Evolutionary conservation across 1,140 invertebrate species (phyloP), one percentile per base, ranked within the genome.

Genomic region (Elymnias hypermnestra): DNA sequence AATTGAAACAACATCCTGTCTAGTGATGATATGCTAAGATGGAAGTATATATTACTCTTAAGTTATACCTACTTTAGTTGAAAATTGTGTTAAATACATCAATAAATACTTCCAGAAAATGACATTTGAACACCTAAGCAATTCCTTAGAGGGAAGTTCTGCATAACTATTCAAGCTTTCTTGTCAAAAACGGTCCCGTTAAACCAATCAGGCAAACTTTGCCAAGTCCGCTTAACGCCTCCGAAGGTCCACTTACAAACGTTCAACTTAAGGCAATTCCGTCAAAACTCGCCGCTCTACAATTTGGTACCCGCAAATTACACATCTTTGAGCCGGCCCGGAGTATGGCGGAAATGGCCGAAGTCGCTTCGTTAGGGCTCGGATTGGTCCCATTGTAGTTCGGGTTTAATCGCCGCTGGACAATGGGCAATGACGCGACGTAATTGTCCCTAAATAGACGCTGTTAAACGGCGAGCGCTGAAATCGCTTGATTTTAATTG

Each of bases 271-370:
- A 41, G 53, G 44, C 54, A 62, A 62, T 61, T 53, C 59, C 63
- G 59, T 60, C 66, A 67, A 69, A 72, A 71, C 67, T 69, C 61
- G 52, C 54, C 40, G 44, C 54, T 52, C 63, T 65, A 68, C 75
- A 76, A 83, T 79, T 83, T 76, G 67, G 56, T 51, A 52, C 50
- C 79, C 79, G 61, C 79, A 83, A 83, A 83, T 83, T 81, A 78
- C 67, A 77, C 68, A 66, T 83, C 76, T 83, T 83, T 69, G 70
- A 71, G 49, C 59, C 36, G 25, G 63, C 21, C 56, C 70, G 68
- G 71, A 74, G 73, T 68, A 63, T 42, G 50, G 41, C 71, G 76
- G 76, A 81, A 77, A 73, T 57, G 51, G 53, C 61, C 71, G 75
- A 79, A 75, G 74, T 81, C 76, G 60, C 72, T 81, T 83, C 79